Base-by-base conservation (phyloP, 2,888 invertebrate species). In the Uropetala carovei region DNA sequence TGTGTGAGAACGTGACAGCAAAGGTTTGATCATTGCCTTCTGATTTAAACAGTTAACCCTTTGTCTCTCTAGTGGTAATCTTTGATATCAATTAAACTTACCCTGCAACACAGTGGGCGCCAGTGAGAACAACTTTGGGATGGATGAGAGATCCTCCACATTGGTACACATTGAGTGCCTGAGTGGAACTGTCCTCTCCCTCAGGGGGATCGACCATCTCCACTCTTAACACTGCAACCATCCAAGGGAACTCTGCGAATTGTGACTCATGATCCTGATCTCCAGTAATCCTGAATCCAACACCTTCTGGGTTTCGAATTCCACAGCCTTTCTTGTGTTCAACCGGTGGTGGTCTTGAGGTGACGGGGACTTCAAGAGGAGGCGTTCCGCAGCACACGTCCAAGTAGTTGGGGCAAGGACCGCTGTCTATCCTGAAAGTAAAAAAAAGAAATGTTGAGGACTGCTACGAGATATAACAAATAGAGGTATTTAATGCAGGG, bases 161-260 rank as follows among this genome's bases (percentile, higher is more conserved):
- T 11, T 82, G 64, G 94, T 98, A 98, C 59, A 96, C 95, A 93
- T 96, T 96, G 83, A 96, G 94, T 94, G 10, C 93, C 93, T 57
- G 93, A 0, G 89, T 89, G 83, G 83, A 83, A n/a, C 43, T 64
- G 27, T 89, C 89, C 30, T 89, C 89, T n/a, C 89, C 89, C 93
- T 92, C 83, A 3, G 84, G 68, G 9, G 93, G 92, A 91, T 93
- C 93, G 0, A 96, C 95, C 0, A 94, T 94, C 93, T 96, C 96
- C 93, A 96, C 96, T 92, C 96, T 95, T 93, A 97, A 95, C 57
- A 98, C 95, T 0, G 97, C 98, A 0, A 97, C 96, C 97, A 98
- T 97, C 98, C 98, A 98, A 0, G 98, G 98, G 94, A 97, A 98
- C 95, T 98, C 98, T 0, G 97, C 98, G 93, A 97, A 98, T 94